Conservation (phyloP, 2,888 invertebrate genomes). For the Dryomyza anilis region DNA sequence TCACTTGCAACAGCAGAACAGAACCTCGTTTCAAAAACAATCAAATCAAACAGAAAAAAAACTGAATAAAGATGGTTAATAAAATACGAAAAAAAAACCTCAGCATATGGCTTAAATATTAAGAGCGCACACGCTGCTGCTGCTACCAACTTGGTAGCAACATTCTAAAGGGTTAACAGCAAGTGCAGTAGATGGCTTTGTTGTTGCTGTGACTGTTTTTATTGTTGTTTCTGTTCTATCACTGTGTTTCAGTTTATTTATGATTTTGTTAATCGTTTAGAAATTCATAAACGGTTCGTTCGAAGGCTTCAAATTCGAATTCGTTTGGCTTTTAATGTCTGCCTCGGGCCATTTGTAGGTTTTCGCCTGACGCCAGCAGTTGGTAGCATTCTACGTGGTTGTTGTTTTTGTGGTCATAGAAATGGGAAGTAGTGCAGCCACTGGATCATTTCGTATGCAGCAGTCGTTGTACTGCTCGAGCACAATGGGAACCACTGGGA, state of each 20-base stretch:
- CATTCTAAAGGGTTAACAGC: too few species aligned
- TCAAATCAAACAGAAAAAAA: not conserved
- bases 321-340: not conserved
- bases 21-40: not conserved
- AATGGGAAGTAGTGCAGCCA: slow-evolving; percentile 1
- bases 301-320: not conserved
- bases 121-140: not conserved
- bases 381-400: not conserved
- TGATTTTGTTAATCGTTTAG: slow-evolving; percentile 9
- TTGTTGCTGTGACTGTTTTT: not conserved
- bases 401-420: not conserved
- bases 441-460: slow-evolving; percentile 3
- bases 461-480: not conserved
- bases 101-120: slow-evolving; percentile 17
- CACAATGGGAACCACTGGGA: not conserved
- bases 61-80: slow-evolving; percentile 16
- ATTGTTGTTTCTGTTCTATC: not conserved
- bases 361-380: not conserved
- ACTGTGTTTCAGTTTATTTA: slow-evolving; percentile 11
- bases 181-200: not conserved
- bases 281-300: slow-evolving; percentile 9
- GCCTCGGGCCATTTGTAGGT: not conserved
- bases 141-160: not conserved
- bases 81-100: slow-evolving; percentile 20
- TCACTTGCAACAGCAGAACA: not conserved